Conservation (phyloP, 2,888 invertebrate species). For the Acronicta leporina region DNA sequence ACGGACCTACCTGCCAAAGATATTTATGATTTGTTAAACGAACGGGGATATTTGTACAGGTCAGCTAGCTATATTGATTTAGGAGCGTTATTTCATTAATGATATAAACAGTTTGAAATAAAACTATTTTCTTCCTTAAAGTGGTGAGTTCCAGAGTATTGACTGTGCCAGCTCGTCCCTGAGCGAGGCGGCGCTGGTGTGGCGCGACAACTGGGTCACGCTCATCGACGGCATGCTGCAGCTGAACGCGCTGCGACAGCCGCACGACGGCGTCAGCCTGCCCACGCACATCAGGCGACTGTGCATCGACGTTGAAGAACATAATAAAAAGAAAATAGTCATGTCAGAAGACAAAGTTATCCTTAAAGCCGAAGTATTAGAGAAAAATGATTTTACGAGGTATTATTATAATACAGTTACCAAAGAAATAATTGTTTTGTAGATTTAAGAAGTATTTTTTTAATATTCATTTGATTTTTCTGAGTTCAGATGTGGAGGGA, state of each 20-base stretch:
- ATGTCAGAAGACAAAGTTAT: constrained; percentile 8
- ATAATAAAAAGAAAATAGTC: constrained; percentile 14
- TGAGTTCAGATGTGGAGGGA: constrained; percentile 61
- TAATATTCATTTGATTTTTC: no score
- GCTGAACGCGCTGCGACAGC: constrained; percentile 90
- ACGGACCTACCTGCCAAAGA: constrained; percentile 54
- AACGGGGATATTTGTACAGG: constrained; percentile 59
- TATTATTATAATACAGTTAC: not conserved
- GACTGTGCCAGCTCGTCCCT: constrained; percentile 48
- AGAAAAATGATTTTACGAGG: constrained; percentile 33
- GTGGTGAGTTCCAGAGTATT: constrained; percentile 65
- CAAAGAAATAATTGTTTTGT: no score
- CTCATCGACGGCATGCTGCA: constrained; percentile 95
- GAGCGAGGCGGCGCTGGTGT: constrained; percentile 77
- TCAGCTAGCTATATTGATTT: constrained; percentile 20
- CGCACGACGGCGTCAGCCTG: constrained; percentile 89
- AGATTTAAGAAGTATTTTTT: no score
- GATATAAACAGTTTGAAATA: not conserved
- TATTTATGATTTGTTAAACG: constrained; percentile 58
- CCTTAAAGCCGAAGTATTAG: constrained; percentile 30
- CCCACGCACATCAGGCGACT: constrained; percentile 83
- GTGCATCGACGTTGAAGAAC: constrained; percentile 53
- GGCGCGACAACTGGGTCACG: constrained; percentile 93
- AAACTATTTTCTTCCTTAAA: constrained; percentile 28
- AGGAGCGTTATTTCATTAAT: not conserved